These are phyloP conservation scores for Papilio elwesi DNA, from an alignment of 2,888 invertebrate genomes.

Conservation along the genomic window DNA sequence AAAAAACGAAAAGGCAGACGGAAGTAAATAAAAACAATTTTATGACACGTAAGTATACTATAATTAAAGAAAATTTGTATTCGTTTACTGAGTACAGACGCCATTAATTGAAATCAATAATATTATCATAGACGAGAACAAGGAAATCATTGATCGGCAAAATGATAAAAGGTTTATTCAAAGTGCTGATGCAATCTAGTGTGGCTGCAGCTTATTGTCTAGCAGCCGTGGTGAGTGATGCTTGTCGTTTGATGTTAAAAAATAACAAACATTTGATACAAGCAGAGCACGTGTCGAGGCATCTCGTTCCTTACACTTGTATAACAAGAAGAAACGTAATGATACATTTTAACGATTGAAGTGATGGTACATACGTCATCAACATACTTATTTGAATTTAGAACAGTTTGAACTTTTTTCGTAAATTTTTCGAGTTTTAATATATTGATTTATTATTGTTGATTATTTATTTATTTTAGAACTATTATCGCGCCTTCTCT, in stretches of 20 bases:
- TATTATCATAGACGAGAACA: constrained; percentile 22
- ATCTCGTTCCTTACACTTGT: constrained; percentile 9
- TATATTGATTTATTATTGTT: too few species aligned
- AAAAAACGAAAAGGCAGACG: neutral
- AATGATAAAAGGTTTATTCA: constrained; percentile 30
- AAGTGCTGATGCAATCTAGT: constrained; percentile 26
- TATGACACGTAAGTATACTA: neutral
- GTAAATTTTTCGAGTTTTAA: too few species aligned
- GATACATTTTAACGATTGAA: too few species aligned
- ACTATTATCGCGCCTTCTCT: too few species aligned
- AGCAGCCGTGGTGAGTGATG: constrained; percentile 12
- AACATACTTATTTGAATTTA: too few species aligned
- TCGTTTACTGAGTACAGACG: neutral
- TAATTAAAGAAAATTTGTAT: neutral
- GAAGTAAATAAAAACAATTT: constrained; percentile 8
- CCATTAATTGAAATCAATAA: constrained; percentile 16
- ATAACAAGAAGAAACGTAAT: neutral
- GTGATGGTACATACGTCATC: too few species aligned
- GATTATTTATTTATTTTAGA: too few species aligned
- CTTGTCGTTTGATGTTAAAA: constrained; percentile 11
- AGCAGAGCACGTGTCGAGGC: constrained; percentile 10
- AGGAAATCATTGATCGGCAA: constrained; percentile 24
- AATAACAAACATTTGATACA: constrained; percentile 10
- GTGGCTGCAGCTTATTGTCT: constrained; percentile 21
- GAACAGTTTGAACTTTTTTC: too few species aligned